Conservation (phyloP, 2,888 invertebrate genomes). For the Drosophila merina region DNA sequence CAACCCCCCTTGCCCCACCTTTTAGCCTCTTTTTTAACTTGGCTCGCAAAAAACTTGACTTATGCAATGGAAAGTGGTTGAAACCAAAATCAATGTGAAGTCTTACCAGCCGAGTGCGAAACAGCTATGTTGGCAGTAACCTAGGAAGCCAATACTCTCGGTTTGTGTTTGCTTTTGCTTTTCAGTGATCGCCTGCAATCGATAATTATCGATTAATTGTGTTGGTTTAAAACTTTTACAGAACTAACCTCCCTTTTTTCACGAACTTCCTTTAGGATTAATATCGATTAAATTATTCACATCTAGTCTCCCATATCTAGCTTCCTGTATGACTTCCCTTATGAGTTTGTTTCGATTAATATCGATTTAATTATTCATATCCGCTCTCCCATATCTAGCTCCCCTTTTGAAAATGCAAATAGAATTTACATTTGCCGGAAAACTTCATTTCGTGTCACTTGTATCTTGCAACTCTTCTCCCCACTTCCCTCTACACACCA, state of each 20-base stretch:
- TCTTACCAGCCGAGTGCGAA: conserved; percentile 25
- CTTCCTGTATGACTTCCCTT: too few species aligned
- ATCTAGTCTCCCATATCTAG: too few species aligned
- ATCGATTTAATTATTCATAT: not conserved
- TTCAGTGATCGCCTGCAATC: not conserved
- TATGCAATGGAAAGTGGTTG: conserved; percentile 75
- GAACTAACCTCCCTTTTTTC: too few species aligned
- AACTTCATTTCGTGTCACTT: not conserved
- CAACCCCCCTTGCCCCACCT: not conserved
- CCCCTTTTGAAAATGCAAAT: not conserved
- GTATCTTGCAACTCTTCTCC: not conserved
- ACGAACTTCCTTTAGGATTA: too few species aligned
- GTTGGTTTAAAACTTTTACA: not conserved
- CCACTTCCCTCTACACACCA: not conserved
- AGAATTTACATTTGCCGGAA: not conserved
- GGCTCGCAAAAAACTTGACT: conserved; percentile 58
- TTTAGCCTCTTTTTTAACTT: conserved; percentile 27
- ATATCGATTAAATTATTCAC: too few species aligned
- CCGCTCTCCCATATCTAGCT: not conserved
- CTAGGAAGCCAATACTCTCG: conserved; percentile 2
- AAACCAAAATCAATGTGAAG: conserved; percentile 52
- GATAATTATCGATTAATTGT: not conserved
- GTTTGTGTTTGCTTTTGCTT: not conserved
- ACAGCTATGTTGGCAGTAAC: conserved; percentile 34
- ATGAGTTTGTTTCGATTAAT: not conserved